These are phyloP conservation scores for Heliothis virescens DNA, from an alignment of 1,140 invertebrate genomes.

Conservation along the genomic window DNA sequence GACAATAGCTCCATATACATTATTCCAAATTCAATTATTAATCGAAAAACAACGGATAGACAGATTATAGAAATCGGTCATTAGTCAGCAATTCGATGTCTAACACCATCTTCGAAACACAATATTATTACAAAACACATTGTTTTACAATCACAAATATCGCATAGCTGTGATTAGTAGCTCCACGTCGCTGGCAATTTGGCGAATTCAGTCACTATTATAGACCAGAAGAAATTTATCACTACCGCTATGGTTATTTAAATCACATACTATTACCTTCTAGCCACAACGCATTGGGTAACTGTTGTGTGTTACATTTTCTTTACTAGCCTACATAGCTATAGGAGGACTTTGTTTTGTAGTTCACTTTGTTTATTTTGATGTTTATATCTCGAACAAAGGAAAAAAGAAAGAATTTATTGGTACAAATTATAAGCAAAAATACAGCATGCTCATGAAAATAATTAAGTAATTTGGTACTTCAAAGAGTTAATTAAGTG, in stretches of 20 bases:
- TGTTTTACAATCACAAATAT: not conserved
- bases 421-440: no score
- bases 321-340: slow-evolving; percentile 3
- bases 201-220: slow-evolving; percentile 51
- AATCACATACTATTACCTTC: slow-evolving; percentile 57
- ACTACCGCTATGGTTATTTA: slow-evolving; percentile 57
- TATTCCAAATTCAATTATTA: no score
- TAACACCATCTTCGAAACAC: not conserved
- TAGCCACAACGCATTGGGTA: slow-evolving; percentile 41
- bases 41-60: no score
- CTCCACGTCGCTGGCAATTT: slow-evolving; percentile 37
- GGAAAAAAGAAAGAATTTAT: no score
- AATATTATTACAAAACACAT: not conserved
- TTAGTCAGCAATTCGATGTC: no score
- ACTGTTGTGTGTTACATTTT: slow-evolving; percentile 50
- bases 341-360: not conserved
- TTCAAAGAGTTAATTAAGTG: no score
- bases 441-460: no score
- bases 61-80: no score
- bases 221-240: slow-evolving; percentile 53
- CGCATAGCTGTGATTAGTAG: slow-evolving; percentile 23
- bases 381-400: no score
- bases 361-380: not conserved
- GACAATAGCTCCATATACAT: no score
- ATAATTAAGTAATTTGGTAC: no score